A percentile compares a stretch with the other conserved stretches of the same genome.
phyloP scores from a whole-genome alignment of 2,888 invertebrate species.

The Dolichomitus sp. region DNA sequence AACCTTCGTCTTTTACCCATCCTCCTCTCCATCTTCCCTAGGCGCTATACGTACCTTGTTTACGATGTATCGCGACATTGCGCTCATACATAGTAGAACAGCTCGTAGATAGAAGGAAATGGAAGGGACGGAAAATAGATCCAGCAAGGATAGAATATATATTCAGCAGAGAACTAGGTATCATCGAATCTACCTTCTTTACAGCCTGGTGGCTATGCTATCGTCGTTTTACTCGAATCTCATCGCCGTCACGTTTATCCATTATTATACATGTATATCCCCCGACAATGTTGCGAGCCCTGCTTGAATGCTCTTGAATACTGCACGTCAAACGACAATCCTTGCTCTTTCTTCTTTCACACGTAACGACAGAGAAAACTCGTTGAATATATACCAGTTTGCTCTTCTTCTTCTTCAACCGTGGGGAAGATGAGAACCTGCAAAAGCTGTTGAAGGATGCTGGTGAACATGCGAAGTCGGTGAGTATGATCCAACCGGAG shows the following conservation, averaged over 20 bases:
- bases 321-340: background rate
- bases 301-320: constrained; percentile 3
- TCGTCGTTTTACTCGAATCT: constrained; percentile 9
- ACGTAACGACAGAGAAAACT: background rate
- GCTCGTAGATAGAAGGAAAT: constrained; percentile 18
- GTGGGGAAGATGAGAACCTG: background rate
- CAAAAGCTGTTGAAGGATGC: background rate
- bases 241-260: constrained; percentile 14
- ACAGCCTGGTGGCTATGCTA: background rate
- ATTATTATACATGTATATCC: constrained; percentile 9
- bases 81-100: constrained; percentile 26
- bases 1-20: background rate
- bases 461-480: background rate
- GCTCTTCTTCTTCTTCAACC: background rate
- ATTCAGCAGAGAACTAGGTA: background rate
- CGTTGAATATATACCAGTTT: background rate
- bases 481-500: background rate
- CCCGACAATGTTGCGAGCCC: background rate
- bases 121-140: constrained; percentile 15
- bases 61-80: constrained; percentile 29
- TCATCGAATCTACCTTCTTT: background rate
- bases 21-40: constrained; percentile 6
- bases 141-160: constrained; percentile 20
- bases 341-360: background rate
- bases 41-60: constrained; percentile 16